Evolutionary conservation across 2,113 vertebrate genomes (phyloP).

Genomic region (Marmota flaviventris): DNA sequence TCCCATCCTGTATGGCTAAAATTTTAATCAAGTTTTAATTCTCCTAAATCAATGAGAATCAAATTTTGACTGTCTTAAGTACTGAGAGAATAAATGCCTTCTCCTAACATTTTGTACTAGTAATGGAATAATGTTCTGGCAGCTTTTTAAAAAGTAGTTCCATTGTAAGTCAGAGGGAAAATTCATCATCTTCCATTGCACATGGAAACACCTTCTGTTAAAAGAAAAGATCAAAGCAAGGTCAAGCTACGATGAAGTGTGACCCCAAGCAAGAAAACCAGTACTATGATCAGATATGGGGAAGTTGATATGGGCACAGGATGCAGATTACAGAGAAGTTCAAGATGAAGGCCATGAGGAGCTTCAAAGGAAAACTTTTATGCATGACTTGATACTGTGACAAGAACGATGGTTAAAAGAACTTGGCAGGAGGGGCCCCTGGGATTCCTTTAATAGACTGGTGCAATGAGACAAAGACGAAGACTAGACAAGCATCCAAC

Average conservation of each 20-base stretch:
- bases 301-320: background rate
- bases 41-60: background rate
- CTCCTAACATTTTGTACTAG: conserved; percentile 39
- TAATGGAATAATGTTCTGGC: background rate
- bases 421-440: background rate
- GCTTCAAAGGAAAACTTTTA: background rate
- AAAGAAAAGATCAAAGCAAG: background rate
- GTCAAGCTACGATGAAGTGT: background rate
- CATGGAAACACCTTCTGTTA: background rate
- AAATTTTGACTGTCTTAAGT: background rate
- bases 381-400: background rate
- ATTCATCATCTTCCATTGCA: background rate
- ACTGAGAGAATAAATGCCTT: background rate
- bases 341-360: background rate
- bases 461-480: background rate
- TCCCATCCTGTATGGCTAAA: background rate
- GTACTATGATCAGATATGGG: background rate
- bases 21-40: conserved; percentile 42
- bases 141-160: background rate
- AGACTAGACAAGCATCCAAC: background rate
- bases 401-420: background rate
- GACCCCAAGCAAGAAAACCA: background rate
- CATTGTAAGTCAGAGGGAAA: conserved; percentile 2
- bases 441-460: background rate
- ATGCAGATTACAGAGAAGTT: background rate